Conservation (phyloP, 2,797 vertebrate species). For the Cottoperca gobio region DNA sequence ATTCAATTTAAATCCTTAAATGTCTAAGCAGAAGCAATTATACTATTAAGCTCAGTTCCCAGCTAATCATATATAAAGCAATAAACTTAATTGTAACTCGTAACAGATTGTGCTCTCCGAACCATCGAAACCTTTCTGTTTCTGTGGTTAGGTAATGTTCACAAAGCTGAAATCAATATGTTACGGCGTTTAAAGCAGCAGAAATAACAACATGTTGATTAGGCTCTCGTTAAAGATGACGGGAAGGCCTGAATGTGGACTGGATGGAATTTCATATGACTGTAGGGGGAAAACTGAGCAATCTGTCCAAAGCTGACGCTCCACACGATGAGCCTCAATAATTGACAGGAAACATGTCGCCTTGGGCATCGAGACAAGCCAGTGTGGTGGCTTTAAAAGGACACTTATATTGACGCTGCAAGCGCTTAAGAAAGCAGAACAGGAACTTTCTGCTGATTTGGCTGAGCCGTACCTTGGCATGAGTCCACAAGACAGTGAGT, state of each 20-base stretch:
- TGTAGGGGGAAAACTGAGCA: conserved; percentile 10
- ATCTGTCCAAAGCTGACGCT: conserved; percentile 33
- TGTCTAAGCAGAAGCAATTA: neutral
- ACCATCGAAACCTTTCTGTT: neutral
- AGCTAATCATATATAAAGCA: conserved; percentile 5
- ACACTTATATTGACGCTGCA: conserved; percentile 40
- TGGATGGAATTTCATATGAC: conserved; percentile 37
- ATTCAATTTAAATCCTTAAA: conserved; percentile 4
- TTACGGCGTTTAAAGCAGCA: conserved; percentile 12
- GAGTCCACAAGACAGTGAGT: conserved; percentile 25
- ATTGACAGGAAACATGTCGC: conserved; percentile 42
- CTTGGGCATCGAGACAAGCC: conserved; percentile 14
- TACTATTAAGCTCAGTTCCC: neutral
- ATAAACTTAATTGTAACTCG: conserved; percentile 16
- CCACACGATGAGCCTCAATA: conserved; percentile 27
- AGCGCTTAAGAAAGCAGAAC: conserved; percentile 35
- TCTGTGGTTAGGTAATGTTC: conserved; percentile 9
- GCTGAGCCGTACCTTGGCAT: conserved; percentile 13
- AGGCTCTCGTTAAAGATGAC: conserved; percentile 13
- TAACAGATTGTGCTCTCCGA: conserved; percentile 15
- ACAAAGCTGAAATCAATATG: conserved; percentile 15
- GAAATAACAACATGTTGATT: conserved; percentile 1
- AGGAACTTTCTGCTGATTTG: conserved; percentile 25
- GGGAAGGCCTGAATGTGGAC: neutral
- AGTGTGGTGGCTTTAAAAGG: conserved; percentile 27